Percentiles rank a stretch among this genome's conserved stretches.
phyloP scores from a whole-genome alignment of 2,113 vertebrate species.

The Cercopithecus mona region DNA sequence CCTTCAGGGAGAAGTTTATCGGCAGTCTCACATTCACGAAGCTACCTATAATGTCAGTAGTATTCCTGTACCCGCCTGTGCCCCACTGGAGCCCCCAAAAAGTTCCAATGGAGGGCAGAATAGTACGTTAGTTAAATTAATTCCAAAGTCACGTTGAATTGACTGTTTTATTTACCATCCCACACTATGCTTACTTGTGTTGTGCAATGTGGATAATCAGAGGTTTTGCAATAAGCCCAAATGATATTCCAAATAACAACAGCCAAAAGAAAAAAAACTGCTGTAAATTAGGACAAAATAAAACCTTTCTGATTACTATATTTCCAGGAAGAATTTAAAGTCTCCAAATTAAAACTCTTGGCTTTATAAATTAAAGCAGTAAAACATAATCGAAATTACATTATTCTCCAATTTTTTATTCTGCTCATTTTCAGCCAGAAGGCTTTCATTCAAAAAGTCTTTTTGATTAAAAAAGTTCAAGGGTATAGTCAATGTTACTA shows the following conservation, averaged over 20 bases:
- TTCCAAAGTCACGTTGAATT: neutral
- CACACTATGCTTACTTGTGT: neutral
- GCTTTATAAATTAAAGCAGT: constrained; percentile 46
- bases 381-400: neutral
- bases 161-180: neutral
- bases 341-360: constrained; percentile 28
- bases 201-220: constrained; percentile 5
- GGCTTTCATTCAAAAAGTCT: neutral
- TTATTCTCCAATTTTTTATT: neutral
- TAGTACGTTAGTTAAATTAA: neutral
- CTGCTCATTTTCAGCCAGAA: neutral
- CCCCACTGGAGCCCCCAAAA: neutral
- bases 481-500: neutral
- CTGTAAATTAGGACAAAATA: constrained; percentile 26
- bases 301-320: constrained; percentile 8
- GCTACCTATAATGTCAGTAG: too few relatives aligned
- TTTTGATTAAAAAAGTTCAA: neutral
- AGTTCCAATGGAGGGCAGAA: neutral
- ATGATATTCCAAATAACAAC: neutral
- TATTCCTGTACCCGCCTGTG: neutral
- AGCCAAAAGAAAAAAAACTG: neutral
- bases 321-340: constrained; percentile 47
- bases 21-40: neutral
- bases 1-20: neutral
- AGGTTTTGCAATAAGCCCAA: neutral